Conservation (phyloP, 2,113 vertebrate genomes). For the Sclerurus mexicanus region DNA sequence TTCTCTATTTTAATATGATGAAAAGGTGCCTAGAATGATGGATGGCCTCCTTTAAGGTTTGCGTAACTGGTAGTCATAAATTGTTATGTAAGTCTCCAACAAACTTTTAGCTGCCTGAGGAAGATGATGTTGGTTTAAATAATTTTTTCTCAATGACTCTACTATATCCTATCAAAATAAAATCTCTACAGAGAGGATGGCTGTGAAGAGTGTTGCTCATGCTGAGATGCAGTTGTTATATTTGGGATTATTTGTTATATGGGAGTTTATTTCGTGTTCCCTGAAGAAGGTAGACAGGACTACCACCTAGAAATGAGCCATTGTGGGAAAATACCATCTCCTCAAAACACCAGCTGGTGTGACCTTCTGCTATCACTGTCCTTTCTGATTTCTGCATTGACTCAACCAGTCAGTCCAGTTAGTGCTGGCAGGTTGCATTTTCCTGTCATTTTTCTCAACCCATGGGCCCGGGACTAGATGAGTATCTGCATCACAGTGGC, state of each 20-base stretch:
- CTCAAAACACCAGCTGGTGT: neutral
- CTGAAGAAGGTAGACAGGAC: neutral
- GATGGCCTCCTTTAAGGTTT: neutral
- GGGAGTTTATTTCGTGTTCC: neutral
- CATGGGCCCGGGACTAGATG: neutral
- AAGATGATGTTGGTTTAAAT: neutral
- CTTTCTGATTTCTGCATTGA: neutral
- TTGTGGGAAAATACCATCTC: neutral
- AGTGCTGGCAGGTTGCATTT: conserved; percentile 4
- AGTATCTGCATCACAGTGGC: neutral
- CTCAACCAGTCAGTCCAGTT: neutral
- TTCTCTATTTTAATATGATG: neutral
- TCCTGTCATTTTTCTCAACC: neutral
- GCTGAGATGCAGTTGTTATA: neutral
- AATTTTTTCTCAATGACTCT: accelerated
- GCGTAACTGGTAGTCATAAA: neutral
- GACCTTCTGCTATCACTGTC: neutral
- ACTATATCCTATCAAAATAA: neutral
- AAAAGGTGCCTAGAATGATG: neutral
- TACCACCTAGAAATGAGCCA: neutral
- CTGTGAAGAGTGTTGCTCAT: neutral
- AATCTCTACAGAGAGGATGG: neutral
- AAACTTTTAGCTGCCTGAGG: neutral
- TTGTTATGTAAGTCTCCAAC: neutral
- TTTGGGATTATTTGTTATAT: neutral